Conservation (phyloP, 2,888 invertebrate genomes). For the Ypsolopha scabrella region DNA sequence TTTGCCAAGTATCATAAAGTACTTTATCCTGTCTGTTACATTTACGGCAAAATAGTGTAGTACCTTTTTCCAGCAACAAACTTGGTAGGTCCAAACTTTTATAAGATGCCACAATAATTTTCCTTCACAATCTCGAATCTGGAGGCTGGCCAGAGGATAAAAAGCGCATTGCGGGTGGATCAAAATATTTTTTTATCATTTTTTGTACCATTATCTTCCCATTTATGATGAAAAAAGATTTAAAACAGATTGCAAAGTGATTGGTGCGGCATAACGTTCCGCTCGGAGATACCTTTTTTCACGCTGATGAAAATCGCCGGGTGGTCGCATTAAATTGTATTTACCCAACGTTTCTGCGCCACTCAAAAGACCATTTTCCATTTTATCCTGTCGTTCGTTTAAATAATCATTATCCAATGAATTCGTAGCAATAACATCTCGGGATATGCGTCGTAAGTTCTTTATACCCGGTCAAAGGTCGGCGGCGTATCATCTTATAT, state of each 20-base stretch:
- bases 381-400: too few relatives aligned
- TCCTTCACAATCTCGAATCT: conserved; percentile 50
- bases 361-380: too few relatives aligned
- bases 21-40: conserved; percentile 51
- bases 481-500: conserved; percentile 42
- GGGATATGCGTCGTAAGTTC: conserved; percentile 21
- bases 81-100: conserved; percentile 23
- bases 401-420: neutral
- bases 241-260: neutral
- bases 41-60: neutral
- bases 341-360: neutral
- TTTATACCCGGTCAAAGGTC: conserved; percentile 56
- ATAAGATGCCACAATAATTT: conserved; percentile 44
- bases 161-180: conserved; percentile 40
- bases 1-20: too few relatives aligned
- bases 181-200: too few relatives aligned
- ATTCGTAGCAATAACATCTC: conserved; percentile 16
- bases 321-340: neutral
- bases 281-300: neutral
- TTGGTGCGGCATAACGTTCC: too few relatives aligned
- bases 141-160: conserved; percentile 50
- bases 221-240: neutral
- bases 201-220: neutral
- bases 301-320: neutral
- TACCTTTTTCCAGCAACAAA: conserved; percentile 13